Evolutionary conservation across 2,888 invertebrate species (phyloP).

Genomic region (Zygothrica quintamaculata): DNA sequence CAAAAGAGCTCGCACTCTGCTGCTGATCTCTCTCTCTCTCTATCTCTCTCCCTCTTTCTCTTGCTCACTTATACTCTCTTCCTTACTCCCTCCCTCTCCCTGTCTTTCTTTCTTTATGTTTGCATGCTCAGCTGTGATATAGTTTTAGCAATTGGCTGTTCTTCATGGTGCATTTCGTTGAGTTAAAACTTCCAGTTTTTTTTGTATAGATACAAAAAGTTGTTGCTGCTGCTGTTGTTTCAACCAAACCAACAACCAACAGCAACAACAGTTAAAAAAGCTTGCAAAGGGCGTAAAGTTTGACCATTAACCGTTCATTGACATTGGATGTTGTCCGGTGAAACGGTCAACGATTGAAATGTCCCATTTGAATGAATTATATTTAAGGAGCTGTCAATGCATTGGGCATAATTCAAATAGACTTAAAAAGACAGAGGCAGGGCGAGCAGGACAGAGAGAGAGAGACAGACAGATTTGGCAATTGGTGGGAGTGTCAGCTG

Average conservation of each 20-base stretch:
- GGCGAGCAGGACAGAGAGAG: slow-evolving; percentile 36
- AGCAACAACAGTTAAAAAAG: slow-evolving; percentile 6
- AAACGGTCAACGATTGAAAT: slow-evolving; percentile 26
- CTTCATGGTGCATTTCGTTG: slow-evolving; percentile 32
- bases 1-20: slow-evolving; percentile 18
- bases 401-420: slow-evolving; percentile 35
- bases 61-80: background rate
- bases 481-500: slow-evolving; percentile 23
- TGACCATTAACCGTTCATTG: slow-evolving; percentile 71
- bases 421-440: slow-evolving; percentile 37
- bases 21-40: slow-evolving; percentile 4
- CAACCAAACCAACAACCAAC: no score
- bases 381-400: slow-evolving; percentile 35
- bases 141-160: slow-evolving; percentile 9
- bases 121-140: background rate
- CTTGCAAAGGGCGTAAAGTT: slow-evolving; percentile 59
- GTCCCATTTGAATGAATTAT: slow-evolving; percentile 31
- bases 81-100: background rate
- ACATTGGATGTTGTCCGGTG: slow-evolving; percentile 31
- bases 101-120: background rate
- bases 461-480: slow-evolving; percentile 3
- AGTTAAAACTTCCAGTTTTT: slow-evolving; percentile 55
- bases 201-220: no score
- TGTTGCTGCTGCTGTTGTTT: no score
- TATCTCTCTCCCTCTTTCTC: background rate